phyloP scores from a whole-genome alignment of 2,888 invertebrate species.

The Drosophila multiciliata region DNA sequence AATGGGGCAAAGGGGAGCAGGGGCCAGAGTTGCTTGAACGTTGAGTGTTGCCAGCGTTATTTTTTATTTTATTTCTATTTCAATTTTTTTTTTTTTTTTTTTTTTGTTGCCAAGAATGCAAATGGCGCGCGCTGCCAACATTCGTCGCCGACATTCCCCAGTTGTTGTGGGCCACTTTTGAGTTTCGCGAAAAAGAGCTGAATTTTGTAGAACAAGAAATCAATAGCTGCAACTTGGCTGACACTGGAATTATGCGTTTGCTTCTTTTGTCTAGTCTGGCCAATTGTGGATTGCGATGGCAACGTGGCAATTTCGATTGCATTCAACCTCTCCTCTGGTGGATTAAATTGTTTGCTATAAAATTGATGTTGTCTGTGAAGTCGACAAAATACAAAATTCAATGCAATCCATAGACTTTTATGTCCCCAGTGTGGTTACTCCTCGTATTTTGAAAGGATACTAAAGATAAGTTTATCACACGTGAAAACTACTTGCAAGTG shows the following conservation, averaged over 20 bases:
- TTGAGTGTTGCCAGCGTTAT: conserved; percentile 61
- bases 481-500: neutral
- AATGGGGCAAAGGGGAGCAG: neutral
- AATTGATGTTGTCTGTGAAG: conserved; percentile 1
- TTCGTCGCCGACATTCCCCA: conserved; percentile 24
- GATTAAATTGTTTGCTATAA: conserved; percentile 30
- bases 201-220: conserved; percentile 34
- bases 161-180: conserved; percentile 44
- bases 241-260: conserved; percentile 55
- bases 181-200: conserved; percentile 6
- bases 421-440: neutral
- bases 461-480: neutral
- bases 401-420: conserved; percentile 1
- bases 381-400: neutral
- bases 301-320: conserved; percentile 20
- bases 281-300: conserved; percentile 29
- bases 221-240: conserved; percentile 57
- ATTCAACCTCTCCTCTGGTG: conserved; percentile 6
- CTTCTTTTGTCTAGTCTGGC: conserved; percentile 33
- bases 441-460: neutral
- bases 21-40: conserved; percentile 21
- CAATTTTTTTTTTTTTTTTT: conserved; percentile 5
- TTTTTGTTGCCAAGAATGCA: conserved; percentile 71
- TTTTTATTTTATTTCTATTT: conserved; percentile 14
- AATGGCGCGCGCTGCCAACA: conserved; percentile 66